Conservation (phyloP, 1,140 invertebrate genomes). For the Drosophila bocqueti region DNA sequence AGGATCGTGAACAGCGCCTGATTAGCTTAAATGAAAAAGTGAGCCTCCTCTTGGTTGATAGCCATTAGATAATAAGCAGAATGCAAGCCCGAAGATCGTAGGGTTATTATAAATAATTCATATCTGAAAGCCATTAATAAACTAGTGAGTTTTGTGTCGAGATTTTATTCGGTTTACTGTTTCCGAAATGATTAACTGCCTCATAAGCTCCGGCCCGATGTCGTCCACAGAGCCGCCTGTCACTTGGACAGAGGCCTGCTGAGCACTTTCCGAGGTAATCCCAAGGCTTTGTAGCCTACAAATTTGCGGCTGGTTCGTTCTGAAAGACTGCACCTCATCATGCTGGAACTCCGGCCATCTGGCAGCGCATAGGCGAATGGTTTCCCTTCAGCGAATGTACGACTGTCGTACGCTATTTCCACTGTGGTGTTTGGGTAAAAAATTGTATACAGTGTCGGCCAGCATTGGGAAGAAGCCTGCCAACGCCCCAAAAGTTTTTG, state of each 20-base stretch:
- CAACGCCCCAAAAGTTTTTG: slow-evolving; percentile 61
- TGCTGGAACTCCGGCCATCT: slow-evolving; percentile 32
- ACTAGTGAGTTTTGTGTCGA: too few species aligned
- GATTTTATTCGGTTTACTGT: background rate
- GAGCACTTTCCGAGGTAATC: slow-evolving; percentile 69
- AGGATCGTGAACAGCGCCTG: slow-evolving; percentile 18
- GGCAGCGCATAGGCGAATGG: slow-evolving; percentile 3
- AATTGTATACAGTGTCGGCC: slow-evolving; percentile 56
- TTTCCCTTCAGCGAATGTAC: slow-evolving; percentile 46
- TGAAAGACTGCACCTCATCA: slow-evolving; percentile 16
- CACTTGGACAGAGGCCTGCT: slow-evolving; percentile 63
- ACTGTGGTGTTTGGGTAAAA: slow-evolving; percentile 48
- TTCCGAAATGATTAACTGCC: slow-evolving; percentile 61
- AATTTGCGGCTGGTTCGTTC: slow-evolving; percentile 40
- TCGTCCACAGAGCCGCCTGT: slow-evolving; percentile 32
- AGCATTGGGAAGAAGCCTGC: slow-evolving; percentile 16
- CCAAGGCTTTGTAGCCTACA: slow-evolving; percentile 61
- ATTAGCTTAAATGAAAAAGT: slow-evolving; percentile 21
- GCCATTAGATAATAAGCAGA: background rate
- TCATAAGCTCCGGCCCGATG: slow-evolving; percentile 20
- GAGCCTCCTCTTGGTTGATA: background rate
- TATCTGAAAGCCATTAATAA: background rate
- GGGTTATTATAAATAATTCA: background rate
- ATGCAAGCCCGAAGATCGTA: background rate
- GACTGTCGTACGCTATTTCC: slow-evolving; percentile 64